Evolutionary conservation across 2,113 vertebrate species (phyloP), one percentile per base, ranked within the genome.

Genomic region (Pseudolaguvia tuberculata): DNA sequence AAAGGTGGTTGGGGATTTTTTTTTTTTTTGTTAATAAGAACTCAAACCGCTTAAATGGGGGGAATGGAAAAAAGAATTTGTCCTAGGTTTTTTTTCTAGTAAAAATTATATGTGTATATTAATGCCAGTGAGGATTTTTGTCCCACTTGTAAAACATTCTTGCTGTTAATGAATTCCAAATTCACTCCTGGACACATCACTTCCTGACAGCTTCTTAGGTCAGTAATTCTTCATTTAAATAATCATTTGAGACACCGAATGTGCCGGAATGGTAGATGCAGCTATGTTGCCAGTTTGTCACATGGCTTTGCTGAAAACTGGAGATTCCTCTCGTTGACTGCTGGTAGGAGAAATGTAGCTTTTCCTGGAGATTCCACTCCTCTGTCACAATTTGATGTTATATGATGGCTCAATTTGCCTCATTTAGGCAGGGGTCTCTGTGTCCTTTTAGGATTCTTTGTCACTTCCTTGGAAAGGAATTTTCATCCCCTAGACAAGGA

Each of bases 391-490:
- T 61, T 72, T 17, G 13, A 56, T 35, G 50, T 29, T 59, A 21
- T 67, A n/a, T 59, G 18, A 55, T 55, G 21, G 35, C 58, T 68
- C 73, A 45, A 29, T 53, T 62, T 55, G 75, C 75, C 75, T 53
- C n/a, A 53, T 75, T 47, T 47, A 66, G 71, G 71, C 47, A 67
- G 75, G 72, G 67, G 55, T 59, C 66, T 31, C 47, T 45, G 53
- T 59, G 73, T 72, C 61, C 8, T 75, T 76, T 72, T 59, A 29
- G 61, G 61, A 55, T 62, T 56, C 56, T 57, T 65, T 47, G 17
- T 73, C 42, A 45, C 71, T 67, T 78, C 66, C 62, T 77, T 78
- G 68, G 69, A 61, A 55, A 72, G 72, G 59, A 79, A 74, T 39
- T n/a, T 81, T 73, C 47, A 59, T 51, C 35, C 59, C 59, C 59